Evolutionary conservation across 2,888 invertebrate genomes (phyloP).

Genomic region (Dynastes grantii): DNA sequence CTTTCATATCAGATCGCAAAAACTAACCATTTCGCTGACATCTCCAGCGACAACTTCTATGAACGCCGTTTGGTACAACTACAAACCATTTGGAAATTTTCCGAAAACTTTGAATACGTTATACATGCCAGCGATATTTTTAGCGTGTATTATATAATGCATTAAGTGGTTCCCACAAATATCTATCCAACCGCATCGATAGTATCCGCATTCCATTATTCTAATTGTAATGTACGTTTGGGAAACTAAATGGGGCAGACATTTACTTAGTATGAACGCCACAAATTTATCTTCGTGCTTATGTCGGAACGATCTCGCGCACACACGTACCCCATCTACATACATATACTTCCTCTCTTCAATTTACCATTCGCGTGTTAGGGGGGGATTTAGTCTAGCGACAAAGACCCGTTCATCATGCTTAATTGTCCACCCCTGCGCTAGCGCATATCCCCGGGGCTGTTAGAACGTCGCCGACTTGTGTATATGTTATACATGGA

Average conservation of each 20-base stretch:
- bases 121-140: no score
- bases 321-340: not conserved
- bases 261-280: slow-evolving; percentile 22
- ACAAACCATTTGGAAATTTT: no score
- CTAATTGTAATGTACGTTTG: not conserved
- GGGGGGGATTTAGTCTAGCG: slow-evolving; percentile 26
- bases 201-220: not conserved
- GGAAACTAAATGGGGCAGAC: slow-evolving; percentile 10
- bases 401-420: slow-evolving; percentile 45
- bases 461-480: slow-evolving; percentile 33
- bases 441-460: slow-evolving; percentile 29
- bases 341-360: slow-evolving; percentile 27
- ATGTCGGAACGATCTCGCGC: not conserved
- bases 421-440: slow-evolving; percentile 40
- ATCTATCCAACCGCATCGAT: not conserved
- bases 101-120: no score
- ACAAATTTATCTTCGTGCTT: slow-evolving; percentile 19
- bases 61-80: no score
- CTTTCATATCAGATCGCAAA: no score
- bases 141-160: no score
- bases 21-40: no score
- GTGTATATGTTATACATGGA: slow-evolving; percentile 12
- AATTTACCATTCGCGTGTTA: slow-evolving; percentile 10
- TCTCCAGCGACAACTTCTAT: no score
- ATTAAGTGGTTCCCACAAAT: no score